Evolutionary conservation across 2,888 invertebrate species (phyloP).

Genomic region (Drosophila leonis): DNA sequence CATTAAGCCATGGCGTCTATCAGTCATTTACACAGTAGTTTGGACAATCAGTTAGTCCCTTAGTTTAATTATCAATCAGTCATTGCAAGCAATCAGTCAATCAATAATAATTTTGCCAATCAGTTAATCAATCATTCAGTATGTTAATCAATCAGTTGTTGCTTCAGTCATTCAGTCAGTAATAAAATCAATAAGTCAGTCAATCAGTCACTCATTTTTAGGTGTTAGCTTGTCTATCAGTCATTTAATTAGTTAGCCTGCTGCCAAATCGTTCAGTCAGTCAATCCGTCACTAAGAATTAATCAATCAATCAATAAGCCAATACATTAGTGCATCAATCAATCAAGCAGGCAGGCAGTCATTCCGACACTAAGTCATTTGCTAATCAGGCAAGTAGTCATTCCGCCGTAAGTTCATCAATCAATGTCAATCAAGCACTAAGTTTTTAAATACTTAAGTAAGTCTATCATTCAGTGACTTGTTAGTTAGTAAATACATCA

Average conservation of each 20-base stretch:
- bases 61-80: background rate
- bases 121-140: background rate
- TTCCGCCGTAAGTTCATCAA: too few relatives aligned
- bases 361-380: too few relatives aligned
- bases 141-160: background rate
- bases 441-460: too few relatives aligned
- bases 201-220: background rate
- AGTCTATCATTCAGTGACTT: too few relatives aligned
- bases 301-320: background rate
- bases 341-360: background rate
- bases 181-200: background rate
- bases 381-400: too few relatives aligned
- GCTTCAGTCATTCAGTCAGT: background rate
- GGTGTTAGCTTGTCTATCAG: background rate
- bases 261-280: background rate
- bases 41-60: background rate
- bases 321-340: background rate
- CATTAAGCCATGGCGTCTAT: too few relatives aligned
- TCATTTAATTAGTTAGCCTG: too few relatives aligned
- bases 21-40: background rate
- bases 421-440: too few relatives aligned
- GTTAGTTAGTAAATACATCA: too few relatives aligned
- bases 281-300: background rate
- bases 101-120: background rate
- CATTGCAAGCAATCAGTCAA: background rate